Percentiles rank a stretch among this genome's conserved stretches.
These are phyloP conservation scores for Drosophila suzukii DNA, from an alignment of 1,140 invertebrate genomes.

Conservation along the genomic window DNA sequence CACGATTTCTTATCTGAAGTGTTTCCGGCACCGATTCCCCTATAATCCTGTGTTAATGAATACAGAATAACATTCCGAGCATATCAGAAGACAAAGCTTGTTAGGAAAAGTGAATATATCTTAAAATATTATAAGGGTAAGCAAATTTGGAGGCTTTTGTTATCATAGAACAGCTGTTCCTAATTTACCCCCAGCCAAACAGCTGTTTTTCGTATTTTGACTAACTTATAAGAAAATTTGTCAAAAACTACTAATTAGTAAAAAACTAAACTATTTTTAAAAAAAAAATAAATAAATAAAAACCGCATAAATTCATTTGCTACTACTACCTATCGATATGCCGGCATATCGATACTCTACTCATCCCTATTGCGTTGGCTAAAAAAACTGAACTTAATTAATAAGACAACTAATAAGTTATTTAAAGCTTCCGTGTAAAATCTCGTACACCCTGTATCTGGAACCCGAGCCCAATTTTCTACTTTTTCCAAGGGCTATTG, in stretches of 20 bases:
- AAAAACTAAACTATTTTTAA: background rate
- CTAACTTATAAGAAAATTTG: too few relatives aligned
- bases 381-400: conserved; percentile 25
- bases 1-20: background rate
- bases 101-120: background rate
- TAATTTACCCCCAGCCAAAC: background rate
- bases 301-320: background rate
- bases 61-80: background rate
- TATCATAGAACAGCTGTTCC: conserved; percentile 11
- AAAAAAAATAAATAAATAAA: background rate
- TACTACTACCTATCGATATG: conserved; percentile 8
- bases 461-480: background rate
- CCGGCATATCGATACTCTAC: conserved; percentile 7
- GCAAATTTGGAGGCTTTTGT: background rate
- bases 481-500: background rate
- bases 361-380: conserved; percentile 31
- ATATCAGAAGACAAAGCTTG: background rate
- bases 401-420: conserved; percentile 10
- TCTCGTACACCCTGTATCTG: background rate
- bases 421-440: conserved; percentile 13
- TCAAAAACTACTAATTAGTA: background rate
- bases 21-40: background rate
- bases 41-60: background rate
- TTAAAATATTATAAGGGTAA: background rate
- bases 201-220: conserved; percentile 10